Percentiles rank a stretch among this genome's conserved stretches.
phyloP scores from a whole-genome alignment of 1,140 invertebrate genomes.

The Physella acuta region DNA sequence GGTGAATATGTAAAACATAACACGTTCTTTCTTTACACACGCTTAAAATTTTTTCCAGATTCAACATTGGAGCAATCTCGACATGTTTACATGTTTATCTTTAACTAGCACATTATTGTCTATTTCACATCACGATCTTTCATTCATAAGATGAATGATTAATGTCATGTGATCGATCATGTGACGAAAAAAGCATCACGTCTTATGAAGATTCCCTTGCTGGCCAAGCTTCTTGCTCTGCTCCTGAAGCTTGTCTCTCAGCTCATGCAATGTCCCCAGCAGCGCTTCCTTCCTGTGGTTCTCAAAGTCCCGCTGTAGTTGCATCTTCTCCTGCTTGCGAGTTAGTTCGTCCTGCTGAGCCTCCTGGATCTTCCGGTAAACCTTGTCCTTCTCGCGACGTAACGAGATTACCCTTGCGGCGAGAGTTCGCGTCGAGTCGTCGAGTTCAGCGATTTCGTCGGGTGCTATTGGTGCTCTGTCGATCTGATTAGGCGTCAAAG shows the following conservation, averaged over 20 bases:
- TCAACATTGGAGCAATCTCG: too few relatives aligned
- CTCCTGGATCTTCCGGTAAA: constrained; percentile 7
- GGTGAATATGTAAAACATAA: too few relatives aligned
- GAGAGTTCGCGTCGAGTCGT: background rate
- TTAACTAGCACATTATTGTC: too few relatives aligned
- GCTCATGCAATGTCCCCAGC: background rate
- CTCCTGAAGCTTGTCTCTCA: background rate
- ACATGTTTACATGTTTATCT: too few relatives aligned
- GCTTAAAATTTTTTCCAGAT: too few relatives aligned
- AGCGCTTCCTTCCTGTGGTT: constrained; percentile 4
- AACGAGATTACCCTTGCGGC: background rate
- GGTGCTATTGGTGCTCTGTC: background rate
- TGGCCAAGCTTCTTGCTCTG: background rate
- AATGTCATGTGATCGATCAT: too few relatives aligned
- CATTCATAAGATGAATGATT: too few relatives aligned
- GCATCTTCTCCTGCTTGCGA: background rate
- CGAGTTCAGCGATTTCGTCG: background rate
- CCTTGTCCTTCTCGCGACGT: constrained; percentile 7
- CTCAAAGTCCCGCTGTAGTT: background rate
- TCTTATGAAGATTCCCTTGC: too few relatives aligned
- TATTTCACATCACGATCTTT: too few relatives aligned
- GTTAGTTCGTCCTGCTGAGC: background rate
- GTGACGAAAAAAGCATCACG: too few relatives aligned
- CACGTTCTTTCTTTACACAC: too few relatives aligned
- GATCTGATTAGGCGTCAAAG: too few relatives aligned